Base-by-base conservation (phyloP, 1,140 invertebrate species). In the Drosophila fuyamai region DNA sequence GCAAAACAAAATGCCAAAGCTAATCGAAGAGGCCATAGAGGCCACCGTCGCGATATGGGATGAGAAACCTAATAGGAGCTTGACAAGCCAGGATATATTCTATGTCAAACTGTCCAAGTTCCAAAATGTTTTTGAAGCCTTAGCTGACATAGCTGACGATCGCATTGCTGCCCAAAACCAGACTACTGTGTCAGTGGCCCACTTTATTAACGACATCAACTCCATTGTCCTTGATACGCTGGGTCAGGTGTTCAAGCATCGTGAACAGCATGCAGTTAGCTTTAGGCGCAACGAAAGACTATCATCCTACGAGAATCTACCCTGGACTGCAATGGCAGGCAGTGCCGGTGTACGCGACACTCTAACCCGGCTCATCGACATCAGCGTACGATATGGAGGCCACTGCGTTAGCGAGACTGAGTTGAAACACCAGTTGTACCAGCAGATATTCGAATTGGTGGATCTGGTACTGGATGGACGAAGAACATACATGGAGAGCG, bases 391-490 rank as follows among this genome's bases (percentile, higher is more conserved):
- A 51, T 94, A 95, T 79, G 95, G 94, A 1, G 90, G 94, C 0
- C 93, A 93, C 65, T 93, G 93, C 38, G 94, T 94, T 2, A 94
- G 90, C 29, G 94, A 95, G 43, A 78, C 91, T 0, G 89, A 93
- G 1, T 41, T 94, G 1, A 93, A 92, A 57, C 94, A 94, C 56
- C 93, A 94, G 40, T 88, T 97, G 13, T 96, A 95, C 72, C 94
- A 96, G 47, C 96, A 97, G 82, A 91, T 97, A 32, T 93, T 96
- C 0, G 94, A 95, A 56, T 82, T 97, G 1, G 94, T 96, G n/a
- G 96, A 97, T 90, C 92, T 97, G 10, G 94, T 97, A 65, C 92
- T 98, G 29, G 96, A 97, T 81, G 96, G 96, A 0, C 94, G 95
- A 59, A 95, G 95, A 81, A 94, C 93, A 59, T 96, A 97, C 82